Evolutionary conservation across 1,140 invertebrate species (phyloP), one percentile per base, ranked within the genome.

Genomic region (Lineus longissimus): DNA sequence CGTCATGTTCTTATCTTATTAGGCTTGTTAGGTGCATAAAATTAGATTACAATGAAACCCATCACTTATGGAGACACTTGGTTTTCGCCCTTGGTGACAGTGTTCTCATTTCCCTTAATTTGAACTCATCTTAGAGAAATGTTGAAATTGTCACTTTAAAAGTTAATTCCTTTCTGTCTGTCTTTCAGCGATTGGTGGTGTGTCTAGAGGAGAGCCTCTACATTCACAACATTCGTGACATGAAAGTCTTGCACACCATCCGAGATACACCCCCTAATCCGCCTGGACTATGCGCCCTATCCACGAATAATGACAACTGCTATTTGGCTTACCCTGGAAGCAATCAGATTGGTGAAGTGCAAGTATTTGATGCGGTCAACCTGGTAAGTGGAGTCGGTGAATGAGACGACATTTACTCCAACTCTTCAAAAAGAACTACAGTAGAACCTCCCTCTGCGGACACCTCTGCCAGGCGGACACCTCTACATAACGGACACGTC

Each of bases 221-320:
- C 80, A 97, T 99, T 76, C 96, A 99, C 85, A 98, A 98, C 84
- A 97, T 99, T 69, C 87, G 92, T 55, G 96, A 99, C 80, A 98
- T 99, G 96, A 97, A 95, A 84, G 92, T 98, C 30, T 85, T 98
- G 68, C 97, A 99, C 80, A 98, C 94, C 59, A 98, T 99, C 76
- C 87, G 94, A 68, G 96, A 99, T 79, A 99, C 96, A 58, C 97
- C 97, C 61, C 90, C 91, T 43, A 99, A 99, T 85, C 90, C 90
- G 30, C 85, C 86, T 70, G 97, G 97, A 13, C 83, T 99, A 40
- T 94, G 94, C 84, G 93, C 94, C 61, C 86, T 99, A 2, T 95
- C 94, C 43, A 86, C 86, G 65, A 89, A 89, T 69, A 89, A 89
- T 76, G 94, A 97, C 60, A 91, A 92, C 83, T 97, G 92, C 82